Percentiles rank a stretch among this genome's conserved stretches.
These are phyloP conservation scores for Toxotes jaculatrix DNA, from an alignment of 2,113 vertebrate species.

Conservation along the genomic window DNA sequence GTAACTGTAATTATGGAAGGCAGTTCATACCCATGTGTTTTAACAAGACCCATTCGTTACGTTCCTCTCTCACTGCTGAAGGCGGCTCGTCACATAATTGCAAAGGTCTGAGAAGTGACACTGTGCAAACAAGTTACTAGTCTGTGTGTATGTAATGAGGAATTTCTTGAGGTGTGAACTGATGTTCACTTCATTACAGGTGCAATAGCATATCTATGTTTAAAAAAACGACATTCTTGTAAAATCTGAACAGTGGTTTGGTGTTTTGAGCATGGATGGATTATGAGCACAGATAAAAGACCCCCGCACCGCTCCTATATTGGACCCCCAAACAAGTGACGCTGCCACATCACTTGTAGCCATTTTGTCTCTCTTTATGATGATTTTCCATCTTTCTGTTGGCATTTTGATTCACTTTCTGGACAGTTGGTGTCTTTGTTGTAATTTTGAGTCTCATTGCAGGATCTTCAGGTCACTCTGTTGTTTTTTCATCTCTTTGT, in stretches of 20 bases:
- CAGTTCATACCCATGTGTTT: constrained; percentile 58
- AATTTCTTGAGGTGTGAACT: constrained; percentile 5
- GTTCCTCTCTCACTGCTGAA: constrained; percentile 41
- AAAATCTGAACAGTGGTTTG: neutral
- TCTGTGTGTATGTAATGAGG: constrained; percentile 15
- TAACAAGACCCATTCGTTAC: constrained; percentile 59
- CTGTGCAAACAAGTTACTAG: constrained; percentile 18
- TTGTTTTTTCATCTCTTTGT: neutral
- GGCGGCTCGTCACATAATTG: constrained; percentile 41
- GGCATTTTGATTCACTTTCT: too few relatives aligned
- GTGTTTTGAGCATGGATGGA: neutral
- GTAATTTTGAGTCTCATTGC: neutral
- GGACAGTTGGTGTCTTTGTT: neutral
- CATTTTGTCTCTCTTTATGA: neutral
- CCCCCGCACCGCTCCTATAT: neutral
- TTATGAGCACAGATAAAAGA: neutral
- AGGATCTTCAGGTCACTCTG: neutral
- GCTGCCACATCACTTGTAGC: neutral
- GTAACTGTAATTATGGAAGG: constrained; percentile 69
- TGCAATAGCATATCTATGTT: neutral
- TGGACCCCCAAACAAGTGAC: neutral
- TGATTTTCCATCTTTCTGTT: too few relatives aligned
- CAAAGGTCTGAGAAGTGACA: constrained; percentile 37
- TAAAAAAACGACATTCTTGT: neutral
- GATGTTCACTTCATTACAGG: constrained; percentile 3